Conservation (phyloP, 2,797 vertebrate genomes). For the Pangasius sanitwongsei region DNA sequence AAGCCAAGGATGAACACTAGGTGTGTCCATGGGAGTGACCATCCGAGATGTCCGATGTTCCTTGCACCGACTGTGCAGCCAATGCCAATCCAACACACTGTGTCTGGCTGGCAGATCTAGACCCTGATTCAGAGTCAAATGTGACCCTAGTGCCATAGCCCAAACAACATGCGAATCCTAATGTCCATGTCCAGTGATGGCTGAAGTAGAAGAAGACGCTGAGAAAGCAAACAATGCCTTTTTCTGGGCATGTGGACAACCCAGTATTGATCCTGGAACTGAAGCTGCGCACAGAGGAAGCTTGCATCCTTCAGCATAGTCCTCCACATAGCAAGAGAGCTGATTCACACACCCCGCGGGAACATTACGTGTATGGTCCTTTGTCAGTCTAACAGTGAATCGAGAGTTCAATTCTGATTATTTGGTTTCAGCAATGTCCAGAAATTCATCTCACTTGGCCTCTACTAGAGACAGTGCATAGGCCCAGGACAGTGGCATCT, state of each 20-base stretch:
- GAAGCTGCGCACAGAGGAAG: not conserved
- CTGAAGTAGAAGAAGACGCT: not conserved
- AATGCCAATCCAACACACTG: not conserved
- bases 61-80: not conserved
- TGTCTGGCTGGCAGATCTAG: not conserved
- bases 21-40: not conserved
- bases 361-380: not conserved
- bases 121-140: not conserved
- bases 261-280: not conserved
- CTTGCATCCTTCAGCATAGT: not conserved
- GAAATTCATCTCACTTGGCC: not conserved
- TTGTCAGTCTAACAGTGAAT: not conserved
- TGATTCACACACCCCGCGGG: not conserved
- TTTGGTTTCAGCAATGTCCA: not conserved
- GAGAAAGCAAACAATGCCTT: too few relatives aligned
- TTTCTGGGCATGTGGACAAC: too few relatives aligned
- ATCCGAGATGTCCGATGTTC: not conserved
- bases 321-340: not conserved
- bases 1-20: not conserved
- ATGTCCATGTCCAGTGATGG: not conserved
- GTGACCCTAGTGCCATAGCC: not conserved
- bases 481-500: not conserved
- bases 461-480: not conserved
- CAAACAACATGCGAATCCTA: not conserved
- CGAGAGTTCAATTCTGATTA: not conserved